Evolutionary conservation across 1,140 invertebrate species (phyloP).

Genomic region (Matsumurasca onukii): DNA sequence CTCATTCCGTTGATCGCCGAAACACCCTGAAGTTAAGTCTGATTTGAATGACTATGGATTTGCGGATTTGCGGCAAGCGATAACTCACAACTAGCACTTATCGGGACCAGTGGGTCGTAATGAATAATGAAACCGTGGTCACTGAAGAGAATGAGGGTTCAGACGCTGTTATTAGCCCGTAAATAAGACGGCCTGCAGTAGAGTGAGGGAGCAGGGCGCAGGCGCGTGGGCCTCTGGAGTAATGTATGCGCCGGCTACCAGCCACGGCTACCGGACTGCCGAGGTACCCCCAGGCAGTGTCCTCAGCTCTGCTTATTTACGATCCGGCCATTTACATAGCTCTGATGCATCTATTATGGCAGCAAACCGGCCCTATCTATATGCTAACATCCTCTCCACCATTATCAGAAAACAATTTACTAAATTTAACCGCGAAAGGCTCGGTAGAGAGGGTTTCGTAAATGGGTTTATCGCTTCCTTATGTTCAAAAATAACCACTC

Average conservation of each 20-base stretch:
- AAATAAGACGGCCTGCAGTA: not conserved
- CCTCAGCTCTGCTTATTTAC: slow-evolving; percentile 21
- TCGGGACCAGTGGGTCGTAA: too few relatives aligned
- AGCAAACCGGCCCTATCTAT: slow-evolving; percentile 19
- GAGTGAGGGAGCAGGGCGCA: not conserved
- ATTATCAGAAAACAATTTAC: slow-evolving; percentile 27
- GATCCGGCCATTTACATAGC: not conserved
- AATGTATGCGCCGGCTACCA: slow-evolving; percentile 17
- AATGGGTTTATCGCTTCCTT: too few relatives aligned
- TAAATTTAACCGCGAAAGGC: slow-evolving; percentile 15
- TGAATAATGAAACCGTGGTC: too few relatives aligned
- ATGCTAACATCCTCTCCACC: slow-evolving; percentile 17
- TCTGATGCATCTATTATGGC: slow-evolving; percentile 26
- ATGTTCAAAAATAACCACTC: too few relatives aligned
- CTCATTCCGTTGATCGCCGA: too few relatives aligned
- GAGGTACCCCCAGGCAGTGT: not conserved
- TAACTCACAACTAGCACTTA: too few relatives aligned
- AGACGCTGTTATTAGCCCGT: not conserved
- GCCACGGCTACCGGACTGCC: slow-evolving; percentile 11
- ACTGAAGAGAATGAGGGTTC: too few relatives aligned
- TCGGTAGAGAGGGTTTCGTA: too few relatives aligned
- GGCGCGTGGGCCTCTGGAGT: not conserved
- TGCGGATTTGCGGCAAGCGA: too few relatives aligned
- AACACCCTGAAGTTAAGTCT: too few relatives aligned
- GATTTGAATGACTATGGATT: too few relatives aligned